Evolutionary conservation across 2,888 invertebrate genomes (phyloP).

Genomic region (Melolontha melolontha): DNA sequence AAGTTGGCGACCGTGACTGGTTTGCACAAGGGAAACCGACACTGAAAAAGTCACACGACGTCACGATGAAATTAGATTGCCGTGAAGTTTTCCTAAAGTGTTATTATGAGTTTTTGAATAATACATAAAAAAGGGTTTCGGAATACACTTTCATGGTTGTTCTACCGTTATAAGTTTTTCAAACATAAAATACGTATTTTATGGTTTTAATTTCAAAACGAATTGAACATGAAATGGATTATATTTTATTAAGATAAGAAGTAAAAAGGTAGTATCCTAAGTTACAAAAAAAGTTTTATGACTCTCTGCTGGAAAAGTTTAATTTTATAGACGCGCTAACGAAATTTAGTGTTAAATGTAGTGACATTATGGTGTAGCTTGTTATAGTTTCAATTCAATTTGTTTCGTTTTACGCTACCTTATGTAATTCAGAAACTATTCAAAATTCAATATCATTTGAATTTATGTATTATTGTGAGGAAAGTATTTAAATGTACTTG

Average conservation of each 20-base stretch:
- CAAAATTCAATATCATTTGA: too few relatives aligned
- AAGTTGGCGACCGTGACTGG: slow-evolving; percentile 23
- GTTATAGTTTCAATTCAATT: too few relatives aligned
- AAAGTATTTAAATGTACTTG: too few relatives aligned
- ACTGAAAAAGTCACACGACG: slow-evolving; percentile 9
- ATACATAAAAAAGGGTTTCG: slow-evolving; percentile 32
- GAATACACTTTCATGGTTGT: slow-evolving; percentile 15
- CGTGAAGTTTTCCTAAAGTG: slow-evolving; percentile 33
- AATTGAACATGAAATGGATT: slow-evolving; percentile 16
- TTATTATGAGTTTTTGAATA: slow-evolving; percentile 31
- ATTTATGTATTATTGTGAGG: too few relatives aligned
- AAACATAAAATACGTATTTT: slow-evolving; percentile 20
- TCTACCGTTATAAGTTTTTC: slow-evolving; percentile 25
- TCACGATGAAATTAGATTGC: slow-evolving; percentile 34
- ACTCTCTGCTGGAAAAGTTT: neutral
- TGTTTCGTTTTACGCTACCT: too few relatives aligned
- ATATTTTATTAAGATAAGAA: slow-evolving; percentile 24
- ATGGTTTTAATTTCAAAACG: slow-evolving; percentile 28
- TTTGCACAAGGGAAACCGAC: slow-evolving; percentile 20
- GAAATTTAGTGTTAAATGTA: neutral
- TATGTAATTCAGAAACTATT: too few relatives aligned
- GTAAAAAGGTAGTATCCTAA: slow-evolving; percentile 2
- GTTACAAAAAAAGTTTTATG: slow-evolving; percentile 16
- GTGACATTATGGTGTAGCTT: too few relatives aligned
- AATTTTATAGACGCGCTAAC: neutral